Conservation (phyloP, 2,113 vertebrate species). For the Phodopus roborovskii region DNA sequence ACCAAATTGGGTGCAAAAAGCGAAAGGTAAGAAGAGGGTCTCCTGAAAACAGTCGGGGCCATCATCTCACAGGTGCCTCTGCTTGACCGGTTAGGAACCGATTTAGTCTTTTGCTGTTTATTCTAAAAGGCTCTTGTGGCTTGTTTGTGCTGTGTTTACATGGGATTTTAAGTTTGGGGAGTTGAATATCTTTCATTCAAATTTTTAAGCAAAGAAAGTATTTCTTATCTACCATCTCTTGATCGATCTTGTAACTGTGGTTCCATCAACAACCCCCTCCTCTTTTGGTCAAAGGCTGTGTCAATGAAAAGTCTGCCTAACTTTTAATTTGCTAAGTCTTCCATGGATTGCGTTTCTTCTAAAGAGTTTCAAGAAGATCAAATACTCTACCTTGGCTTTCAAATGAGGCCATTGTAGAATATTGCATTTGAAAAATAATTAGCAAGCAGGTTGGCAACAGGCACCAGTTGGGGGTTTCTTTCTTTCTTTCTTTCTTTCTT, state of each 20-base stretch:
- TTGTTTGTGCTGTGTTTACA: slow-evolving; percentile 1
- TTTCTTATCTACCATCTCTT: neutral
- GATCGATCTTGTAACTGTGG: neutral
- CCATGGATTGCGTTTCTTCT: neutral
- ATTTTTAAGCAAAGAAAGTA: slow-evolving; percentile 3
- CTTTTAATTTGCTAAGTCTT: neutral
- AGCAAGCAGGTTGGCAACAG: too few species aligned
- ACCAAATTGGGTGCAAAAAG: neutral
- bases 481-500: too few species aligned
- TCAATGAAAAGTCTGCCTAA: neutral
- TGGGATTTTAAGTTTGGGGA: neutral
- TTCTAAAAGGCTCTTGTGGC: neutral
- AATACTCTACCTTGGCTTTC: slow-evolving; percentile 22
- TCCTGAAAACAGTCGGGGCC: neutral
- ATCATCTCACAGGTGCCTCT: neutral
- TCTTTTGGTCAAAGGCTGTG: neutral
- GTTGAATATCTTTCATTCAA: slow-evolving; percentile 34
- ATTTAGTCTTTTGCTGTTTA: slow-evolving; percentile 29
- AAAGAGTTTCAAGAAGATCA: slow-evolving; percentile 16
- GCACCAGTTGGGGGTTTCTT: too few species aligned
- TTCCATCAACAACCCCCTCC: neutral
- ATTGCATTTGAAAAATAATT: slow-evolving; percentile 33
- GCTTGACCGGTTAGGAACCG: neutral
- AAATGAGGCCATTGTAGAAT: neutral
- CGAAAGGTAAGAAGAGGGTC: neutral